phyloP scores from a whole-genome alignment of 2,113 vertebrate species.

The Toxotes chatareus region DNA sequence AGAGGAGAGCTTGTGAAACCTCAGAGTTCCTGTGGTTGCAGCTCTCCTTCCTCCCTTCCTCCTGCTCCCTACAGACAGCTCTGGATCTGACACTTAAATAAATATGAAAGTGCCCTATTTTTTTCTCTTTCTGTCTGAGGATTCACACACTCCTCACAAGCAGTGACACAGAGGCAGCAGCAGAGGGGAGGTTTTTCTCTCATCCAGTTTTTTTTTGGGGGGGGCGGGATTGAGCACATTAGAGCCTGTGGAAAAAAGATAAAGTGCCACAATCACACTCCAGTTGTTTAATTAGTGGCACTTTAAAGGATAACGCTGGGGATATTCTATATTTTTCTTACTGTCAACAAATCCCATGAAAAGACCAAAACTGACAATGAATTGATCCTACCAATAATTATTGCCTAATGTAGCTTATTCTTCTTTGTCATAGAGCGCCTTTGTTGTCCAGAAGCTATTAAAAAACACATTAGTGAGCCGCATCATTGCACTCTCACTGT shows the following conservation, averaged over 20 bases:
- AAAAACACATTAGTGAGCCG: background rate
- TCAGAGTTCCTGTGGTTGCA: conserved; percentile 71
- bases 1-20: conserved; percentile 60
- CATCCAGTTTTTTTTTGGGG: background rate
- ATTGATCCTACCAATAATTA: background rate
- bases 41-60: conserved; percentile 55
- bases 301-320: conserved; percentile 2
- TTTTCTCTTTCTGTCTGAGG: conserved; percentile 67
- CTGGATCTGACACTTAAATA: conserved; percentile 81
- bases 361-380: background rate
- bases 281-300: conserved; percentile 37
- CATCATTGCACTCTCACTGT: background rate
- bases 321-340: background rate
- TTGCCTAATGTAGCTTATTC: background rate
- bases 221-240: conserved; percentile 3
- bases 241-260: conserved; percentile 20
- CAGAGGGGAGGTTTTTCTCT: conserved; percentile 41
- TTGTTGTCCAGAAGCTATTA: background rate
- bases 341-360: conserved; percentile 1
- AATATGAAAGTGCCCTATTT: conserved; percentile 81
- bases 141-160: conserved; percentile 54
- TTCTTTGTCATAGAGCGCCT: background rate
- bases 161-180: conserved; percentile 35
- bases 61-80: conserved; percentile 65
- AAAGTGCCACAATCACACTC: conserved; percentile 12